A percentile compares a stretch with the other conserved stretches of the same genome.
Conservation (phyloP, 35 echinoderm and acorn worm species). For the Ptychodera flava region DNA sequence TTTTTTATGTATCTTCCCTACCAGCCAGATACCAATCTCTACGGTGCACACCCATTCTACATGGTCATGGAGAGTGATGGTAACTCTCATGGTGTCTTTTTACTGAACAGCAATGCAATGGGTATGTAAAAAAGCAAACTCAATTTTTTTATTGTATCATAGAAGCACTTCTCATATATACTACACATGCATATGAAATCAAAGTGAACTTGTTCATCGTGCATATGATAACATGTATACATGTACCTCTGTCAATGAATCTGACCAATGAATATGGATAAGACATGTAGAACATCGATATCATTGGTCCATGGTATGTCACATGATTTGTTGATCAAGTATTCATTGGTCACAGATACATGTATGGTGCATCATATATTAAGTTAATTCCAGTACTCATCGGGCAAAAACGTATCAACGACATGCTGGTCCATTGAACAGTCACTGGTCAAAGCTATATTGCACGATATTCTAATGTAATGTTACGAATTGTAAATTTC, state of each 20-base stretch:
- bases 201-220: too few relatives aligned
- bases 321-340: too few relatives aligned
- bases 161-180: neutral
- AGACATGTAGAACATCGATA: too few relatives aligned
- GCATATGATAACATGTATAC: too few relatives aligned
- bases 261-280: too few relatives aligned
- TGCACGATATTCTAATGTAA: neutral
- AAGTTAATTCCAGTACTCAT: neutral
- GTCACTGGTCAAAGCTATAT: neutral
- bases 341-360: too few relatives aligned
- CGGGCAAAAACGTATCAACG: neutral
- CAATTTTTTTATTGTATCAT: neutral
- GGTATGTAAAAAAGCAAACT: constrained; percentile 64
- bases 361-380: too few relatives aligned
- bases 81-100: constrained; percentile 73
- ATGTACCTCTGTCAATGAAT: too few relatives aligned
- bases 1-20: too few relatives aligned
- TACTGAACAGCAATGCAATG: constrained; percentile 97
- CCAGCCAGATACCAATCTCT: constrained; percentile 59
- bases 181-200: neutral
- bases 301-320: too few relatives aligned
- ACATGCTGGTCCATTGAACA: neutral
- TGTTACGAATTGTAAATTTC: too few relatives aligned
- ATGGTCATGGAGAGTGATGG: constrained; percentile 45
- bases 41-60: constrained; percentile 86